Evolutionary conservation across 2,797 vertebrate species (phyloP).

Genomic region (Anguilla obscura): DNA sequence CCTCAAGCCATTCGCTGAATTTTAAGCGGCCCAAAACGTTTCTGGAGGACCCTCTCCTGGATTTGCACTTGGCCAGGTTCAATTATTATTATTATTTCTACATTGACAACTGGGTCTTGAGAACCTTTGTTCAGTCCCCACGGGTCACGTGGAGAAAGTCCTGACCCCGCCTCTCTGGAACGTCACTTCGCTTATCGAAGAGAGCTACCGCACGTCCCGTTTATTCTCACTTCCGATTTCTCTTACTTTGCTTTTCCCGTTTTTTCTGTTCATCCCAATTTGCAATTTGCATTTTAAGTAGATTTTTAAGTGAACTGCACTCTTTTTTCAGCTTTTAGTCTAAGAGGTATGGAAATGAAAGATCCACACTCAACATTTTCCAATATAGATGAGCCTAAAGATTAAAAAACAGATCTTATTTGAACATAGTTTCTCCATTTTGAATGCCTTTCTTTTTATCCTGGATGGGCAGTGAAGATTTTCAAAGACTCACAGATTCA

Average conservation of each 20-base stretch:
- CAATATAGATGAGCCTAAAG: neutral
- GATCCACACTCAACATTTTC: neutral
- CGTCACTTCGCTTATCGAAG: neutral
- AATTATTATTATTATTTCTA: conserved; percentile 14
- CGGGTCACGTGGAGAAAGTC: neutral
- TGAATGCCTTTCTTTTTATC: neutral
- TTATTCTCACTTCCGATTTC: neutral
- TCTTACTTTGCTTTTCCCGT: neutral
- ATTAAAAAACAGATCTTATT: neutral
- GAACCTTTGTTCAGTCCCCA: conserved; percentile 24
- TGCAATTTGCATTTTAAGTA: neutral
- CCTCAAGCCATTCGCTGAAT: conserved; percentile 56
- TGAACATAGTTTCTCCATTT: too few species aligned
- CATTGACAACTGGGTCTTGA: conserved; percentile 5
- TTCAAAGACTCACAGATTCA: too few species aligned
- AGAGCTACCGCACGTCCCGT: neutral
- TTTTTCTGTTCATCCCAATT: neutral
- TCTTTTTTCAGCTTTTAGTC: neutral
- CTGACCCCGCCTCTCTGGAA: neutral
- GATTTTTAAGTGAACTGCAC: neutral
- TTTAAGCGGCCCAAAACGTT: conserved; percentile 54
- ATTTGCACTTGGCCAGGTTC: neutral
- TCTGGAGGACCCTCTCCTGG: neutral
- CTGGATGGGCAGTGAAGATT: too few species aligned
- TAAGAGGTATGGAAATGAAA: neutral